Percentiles rank a stretch among this genome's conserved stretches.
These are phyloP conservation scores for Loris lydekkerianus DNA, from an alignment of 2,797 vertebrate species.

Conservation along the genomic window DNA sequence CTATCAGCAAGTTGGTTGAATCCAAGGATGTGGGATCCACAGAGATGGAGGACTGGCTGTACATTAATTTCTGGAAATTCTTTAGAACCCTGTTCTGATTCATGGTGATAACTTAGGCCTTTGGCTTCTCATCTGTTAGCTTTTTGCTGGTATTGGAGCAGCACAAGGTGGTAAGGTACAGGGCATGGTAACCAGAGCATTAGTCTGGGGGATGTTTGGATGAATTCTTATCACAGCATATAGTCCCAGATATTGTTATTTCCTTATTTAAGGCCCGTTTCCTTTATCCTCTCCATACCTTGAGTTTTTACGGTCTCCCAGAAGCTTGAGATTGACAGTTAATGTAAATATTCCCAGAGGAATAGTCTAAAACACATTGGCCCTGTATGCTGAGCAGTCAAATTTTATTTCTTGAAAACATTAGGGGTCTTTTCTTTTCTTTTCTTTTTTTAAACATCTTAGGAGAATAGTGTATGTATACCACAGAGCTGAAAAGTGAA, in stretches of 20 bases:
- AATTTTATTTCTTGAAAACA: constrained; percentile 78
- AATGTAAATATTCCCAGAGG: constrained; percentile 43
- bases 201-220: background rate
- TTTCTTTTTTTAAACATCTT: constrained; percentile 75
- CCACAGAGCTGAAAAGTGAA: constrained; percentile 77
- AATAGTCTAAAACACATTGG: constrained; percentile 14
- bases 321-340: constrained; percentile 53
- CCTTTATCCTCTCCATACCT: background rate
- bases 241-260: background rate
- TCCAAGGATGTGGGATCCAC: background rate
- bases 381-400: constrained; percentile 48
- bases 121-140: constrained; percentile 9
- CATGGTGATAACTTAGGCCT: constrained; percentile 15
- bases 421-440: constrained; percentile 69
- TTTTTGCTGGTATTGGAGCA: constrained; percentile 30
- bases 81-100: constrained; percentile 53
- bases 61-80: constrained; percentile 67
- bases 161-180: background rate
- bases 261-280: background rate
- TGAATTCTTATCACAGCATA: background rate
- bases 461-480: constrained; percentile 66
- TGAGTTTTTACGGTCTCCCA: constrained; percentile 51
- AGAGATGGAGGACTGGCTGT: background rate
- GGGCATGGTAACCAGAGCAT: background rate
- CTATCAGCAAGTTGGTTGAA: background rate